Percentiles rank a stretch among this genome's conserved stretches.
phyloP scores from a whole-genome alignment of 2,888 invertebrate species.

The Dorcus parallelipipedus region DNA sequence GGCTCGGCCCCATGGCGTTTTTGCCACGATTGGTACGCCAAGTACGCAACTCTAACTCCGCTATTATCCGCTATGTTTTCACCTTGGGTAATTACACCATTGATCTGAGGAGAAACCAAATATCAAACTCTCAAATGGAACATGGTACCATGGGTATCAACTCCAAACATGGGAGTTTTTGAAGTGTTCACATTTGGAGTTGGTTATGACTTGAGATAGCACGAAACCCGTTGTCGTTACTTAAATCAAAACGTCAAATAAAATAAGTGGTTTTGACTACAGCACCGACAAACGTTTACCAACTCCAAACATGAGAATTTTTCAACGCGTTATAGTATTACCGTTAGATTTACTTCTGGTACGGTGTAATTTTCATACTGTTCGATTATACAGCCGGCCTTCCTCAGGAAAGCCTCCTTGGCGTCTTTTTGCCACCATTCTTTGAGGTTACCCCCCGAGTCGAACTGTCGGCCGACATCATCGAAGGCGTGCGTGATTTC shows the following conservation, averaged over 20 bases:
- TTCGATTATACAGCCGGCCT: slow-evolving; percentile 86
- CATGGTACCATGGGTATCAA: too few relatives aligned
- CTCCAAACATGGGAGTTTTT: too few relatives aligned
- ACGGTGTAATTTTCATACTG: slow-evolving; percentile 92
- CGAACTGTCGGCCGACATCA: slow-evolving; percentile 88
- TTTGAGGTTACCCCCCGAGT: slow-evolving; percentile 83
- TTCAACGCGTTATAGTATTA: slow-evolving; percentile 43
- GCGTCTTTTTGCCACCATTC: slow-evolving; percentile 92
- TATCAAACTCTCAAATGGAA: too few relatives aligned
- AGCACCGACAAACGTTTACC: neutral
- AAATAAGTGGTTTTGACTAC: too few relatives aligned
- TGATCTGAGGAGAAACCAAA: slow-evolving; percentile 57
- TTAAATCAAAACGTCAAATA: too few relatives aligned
- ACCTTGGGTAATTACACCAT: slow-evolving; percentile 88
- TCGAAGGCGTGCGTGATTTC: slow-evolving; percentile 91
- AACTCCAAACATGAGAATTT: too few relatives aligned
- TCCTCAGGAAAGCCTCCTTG: slow-evolving; percentile 76
- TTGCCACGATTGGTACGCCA: slow-evolving; percentile 43
- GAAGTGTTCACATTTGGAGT: too few relatives aligned
- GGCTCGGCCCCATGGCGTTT: slow-evolving; percentile 39
- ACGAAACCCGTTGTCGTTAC: too few relatives aligned
- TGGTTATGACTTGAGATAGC: neutral
- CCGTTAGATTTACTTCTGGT: slow-evolving; percentile 69
- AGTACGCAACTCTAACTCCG: slow-evolving; percentile 83
- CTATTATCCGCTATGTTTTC: slow-evolving; percentile 96